phyloP scores from a whole-genome alignment of 2,888 invertebrate genomes.

The Andrena bicolor region DNA sequence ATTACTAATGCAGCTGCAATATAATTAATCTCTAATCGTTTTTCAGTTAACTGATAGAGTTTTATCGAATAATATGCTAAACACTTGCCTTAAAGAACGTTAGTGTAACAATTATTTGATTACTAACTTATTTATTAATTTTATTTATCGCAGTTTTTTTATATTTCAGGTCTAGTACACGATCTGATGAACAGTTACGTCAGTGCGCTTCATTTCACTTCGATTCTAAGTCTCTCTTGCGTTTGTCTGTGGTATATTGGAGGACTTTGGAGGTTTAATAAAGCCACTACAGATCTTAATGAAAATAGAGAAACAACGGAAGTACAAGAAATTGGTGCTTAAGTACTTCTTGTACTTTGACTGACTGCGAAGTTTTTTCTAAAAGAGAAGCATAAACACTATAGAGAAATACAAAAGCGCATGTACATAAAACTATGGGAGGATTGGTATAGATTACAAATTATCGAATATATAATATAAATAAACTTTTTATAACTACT shows the following conservation, averaged over 20 bases:
- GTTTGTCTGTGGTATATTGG: conserved; percentile 75
- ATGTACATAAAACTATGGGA: no score
- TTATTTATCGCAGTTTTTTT: neutral
- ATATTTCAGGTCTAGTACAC: conserved; percentile 77
- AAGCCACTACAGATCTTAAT: neutral
- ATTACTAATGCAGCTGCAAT: no score
- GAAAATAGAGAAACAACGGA: neutral
- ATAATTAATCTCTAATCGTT: no score
- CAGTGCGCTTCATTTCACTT: conserved; percentile 81
- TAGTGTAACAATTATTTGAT: neutral
- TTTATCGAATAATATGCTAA: no score
- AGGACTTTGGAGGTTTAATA: conserved; percentile 58
- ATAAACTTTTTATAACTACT: no score
- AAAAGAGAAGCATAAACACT: no score
- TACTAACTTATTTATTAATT: neutral
- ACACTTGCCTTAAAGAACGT: no score
- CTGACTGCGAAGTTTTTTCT: neutral
- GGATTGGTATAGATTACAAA: no score
- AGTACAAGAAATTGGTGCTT: neutral
- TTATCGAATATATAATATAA: no score
- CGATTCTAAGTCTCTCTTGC: conserved; percentile 79
- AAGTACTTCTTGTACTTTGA: neutral
- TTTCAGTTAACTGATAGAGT: no score
- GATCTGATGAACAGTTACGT: conserved; percentile 80
- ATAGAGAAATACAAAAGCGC: no score